A percentile compares a stretch with the other conserved stretches of the same genome.
These are phyloP conservation scores for Fragum whitleyi DNA, from an alignment of 2,888 invertebrate species.

Conservation along the genomic window DNA sequence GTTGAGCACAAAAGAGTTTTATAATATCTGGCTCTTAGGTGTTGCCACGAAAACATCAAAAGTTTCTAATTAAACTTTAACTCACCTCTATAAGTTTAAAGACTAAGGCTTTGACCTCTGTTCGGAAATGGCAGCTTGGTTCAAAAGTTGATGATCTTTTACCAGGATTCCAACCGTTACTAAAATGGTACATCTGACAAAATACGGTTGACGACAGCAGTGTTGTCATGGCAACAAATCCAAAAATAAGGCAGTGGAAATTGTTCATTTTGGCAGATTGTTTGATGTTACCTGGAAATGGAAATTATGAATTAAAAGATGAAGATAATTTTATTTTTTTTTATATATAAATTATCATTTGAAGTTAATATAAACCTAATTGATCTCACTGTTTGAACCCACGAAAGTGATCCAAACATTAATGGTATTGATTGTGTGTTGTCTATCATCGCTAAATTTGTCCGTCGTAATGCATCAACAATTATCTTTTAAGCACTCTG, in stretches of 20 bases:
- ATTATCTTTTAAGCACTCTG: too few relatives aligned
- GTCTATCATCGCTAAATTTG: too few relatives aligned
- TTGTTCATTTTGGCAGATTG: conserved; percentile 31
- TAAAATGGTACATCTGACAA: conserved; percentile 81
- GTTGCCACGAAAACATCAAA: too few relatives aligned
- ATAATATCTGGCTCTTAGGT: too few relatives aligned
- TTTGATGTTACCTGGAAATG: conserved; percentile 1
- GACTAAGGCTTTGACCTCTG: conserved; percentile 68
- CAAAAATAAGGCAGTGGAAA: conserved; percentile 28
- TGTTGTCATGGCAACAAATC: conserved; percentile 44
- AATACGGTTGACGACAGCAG: conserved; percentile 36
- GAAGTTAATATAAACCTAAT: too few relatives aligned
- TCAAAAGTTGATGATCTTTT: conserved; percentile 65
- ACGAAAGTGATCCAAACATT: too few relatives aligned
- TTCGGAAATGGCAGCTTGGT: conserved; percentile 68
- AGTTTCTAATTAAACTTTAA: too few relatives aligned
- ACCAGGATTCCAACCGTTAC: conserved; percentile 83
- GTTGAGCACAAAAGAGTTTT: too few relatives aligned
- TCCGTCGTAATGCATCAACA: too few relatives aligned
- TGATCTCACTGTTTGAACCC: too few relatives aligned
- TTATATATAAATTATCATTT: not conserved
- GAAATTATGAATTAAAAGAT: not conserved
- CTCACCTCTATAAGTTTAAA: conserved; percentile 74
- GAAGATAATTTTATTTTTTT: not conserved
- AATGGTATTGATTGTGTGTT: too few relatives aligned